Evolutionary conservation across 2,113 vertebrate genomes (phyloP).

Genomic region (Hippoglossus stenolepis): DNA sequence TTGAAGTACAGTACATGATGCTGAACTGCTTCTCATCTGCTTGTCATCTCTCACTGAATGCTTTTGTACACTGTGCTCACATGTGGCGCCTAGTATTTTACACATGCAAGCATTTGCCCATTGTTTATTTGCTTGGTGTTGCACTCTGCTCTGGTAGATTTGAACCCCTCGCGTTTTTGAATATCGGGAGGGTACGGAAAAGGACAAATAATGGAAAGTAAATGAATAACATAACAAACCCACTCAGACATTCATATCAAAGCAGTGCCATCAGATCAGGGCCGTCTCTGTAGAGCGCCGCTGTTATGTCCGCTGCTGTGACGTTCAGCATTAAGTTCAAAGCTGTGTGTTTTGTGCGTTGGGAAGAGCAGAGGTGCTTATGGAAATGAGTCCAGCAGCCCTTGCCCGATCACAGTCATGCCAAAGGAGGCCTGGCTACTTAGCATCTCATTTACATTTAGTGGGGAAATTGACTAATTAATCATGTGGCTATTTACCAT

Average conservation of each 20-base stretch:
- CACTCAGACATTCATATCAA: constrained; percentile 1
- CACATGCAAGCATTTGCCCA: neutral
- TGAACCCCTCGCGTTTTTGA: neutral
- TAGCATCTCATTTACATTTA: constrained; percentile 80
- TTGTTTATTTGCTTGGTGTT: neutral
- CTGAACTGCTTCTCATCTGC: neutral
- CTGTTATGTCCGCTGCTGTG: constrained; percentile 4
- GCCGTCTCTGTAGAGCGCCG: neutral
- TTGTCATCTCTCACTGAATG: constrained; percentile 6
- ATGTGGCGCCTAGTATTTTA: neutral
- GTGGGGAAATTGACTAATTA: constrained; percentile 76
- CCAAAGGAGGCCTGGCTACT: constrained; percentile 51
- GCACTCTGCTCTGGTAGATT: neutral
- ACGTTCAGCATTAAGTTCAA: constrained; percentile 9
- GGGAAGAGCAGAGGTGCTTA: constrained; percentile 37
- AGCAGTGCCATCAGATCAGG: neutral
- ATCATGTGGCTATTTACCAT: constrained; percentile 79
- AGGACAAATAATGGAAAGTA: neutral
- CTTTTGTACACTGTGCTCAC: no score
- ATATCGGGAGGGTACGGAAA: neutral
- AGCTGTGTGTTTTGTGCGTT: constrained; percentile 27
- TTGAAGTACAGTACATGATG: neutral
- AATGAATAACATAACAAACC: neutral
- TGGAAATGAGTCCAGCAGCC: constrained; percentile 56
- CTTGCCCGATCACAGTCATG: constrained; percentile 38